A percentile compares a stretch with the other conserved stretches of the same genome.
These are phyloP conservation scores for Cheilosia scutellata DNA, from an alignment of 2,888 invertebrate genomes.

Conservation along the genomic window DNA sequence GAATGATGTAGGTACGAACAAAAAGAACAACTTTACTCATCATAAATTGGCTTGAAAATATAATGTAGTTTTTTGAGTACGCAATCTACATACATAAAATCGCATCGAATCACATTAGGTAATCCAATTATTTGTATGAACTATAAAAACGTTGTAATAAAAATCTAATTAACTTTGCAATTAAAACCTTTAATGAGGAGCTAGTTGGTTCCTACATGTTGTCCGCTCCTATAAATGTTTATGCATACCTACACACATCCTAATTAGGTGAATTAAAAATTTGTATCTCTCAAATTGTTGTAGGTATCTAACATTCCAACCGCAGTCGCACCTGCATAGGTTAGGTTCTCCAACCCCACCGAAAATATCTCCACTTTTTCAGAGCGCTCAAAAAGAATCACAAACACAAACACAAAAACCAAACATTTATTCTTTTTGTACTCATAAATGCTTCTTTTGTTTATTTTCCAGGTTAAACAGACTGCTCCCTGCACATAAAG, in stretches of 20 bases:
- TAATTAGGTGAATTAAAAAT: constrained; percentile 47
- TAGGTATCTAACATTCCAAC: constrained; percentile 18
- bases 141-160: not conserved
- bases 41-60: too few relatives aligned
- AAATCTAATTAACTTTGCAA: constrained; percentile 19
- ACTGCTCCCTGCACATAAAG: constrained; percentile 37
- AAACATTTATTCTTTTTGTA: constrained; percentile 28
- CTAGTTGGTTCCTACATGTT: not conserved
- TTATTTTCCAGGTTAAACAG: constrained; percentile 62
- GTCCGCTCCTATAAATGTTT: not conserved
- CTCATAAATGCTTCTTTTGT: constrained; percentile 56
- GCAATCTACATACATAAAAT: not conserved
- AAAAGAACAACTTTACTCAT: too few relatives aligned
- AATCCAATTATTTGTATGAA: not conserved
- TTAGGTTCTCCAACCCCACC: constrained; percentile 12
- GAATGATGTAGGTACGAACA: too few relatives aligned
- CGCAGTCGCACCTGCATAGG: constrained; percentile 50
- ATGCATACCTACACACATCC: not conserved
- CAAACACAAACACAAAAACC: constrained; percentile 11
- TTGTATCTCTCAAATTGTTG: not conserved
- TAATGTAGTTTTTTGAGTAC: too few relatives aligned
- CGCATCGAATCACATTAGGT: not conserved
- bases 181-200: constrained; percentile 33
- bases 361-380: constrained; percentile 5
- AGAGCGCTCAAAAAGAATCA: constrained; percentile 2